Conservation (phyloP, 2,113 vertebrate species). For the Bambusicola thoracicus region DNA sequence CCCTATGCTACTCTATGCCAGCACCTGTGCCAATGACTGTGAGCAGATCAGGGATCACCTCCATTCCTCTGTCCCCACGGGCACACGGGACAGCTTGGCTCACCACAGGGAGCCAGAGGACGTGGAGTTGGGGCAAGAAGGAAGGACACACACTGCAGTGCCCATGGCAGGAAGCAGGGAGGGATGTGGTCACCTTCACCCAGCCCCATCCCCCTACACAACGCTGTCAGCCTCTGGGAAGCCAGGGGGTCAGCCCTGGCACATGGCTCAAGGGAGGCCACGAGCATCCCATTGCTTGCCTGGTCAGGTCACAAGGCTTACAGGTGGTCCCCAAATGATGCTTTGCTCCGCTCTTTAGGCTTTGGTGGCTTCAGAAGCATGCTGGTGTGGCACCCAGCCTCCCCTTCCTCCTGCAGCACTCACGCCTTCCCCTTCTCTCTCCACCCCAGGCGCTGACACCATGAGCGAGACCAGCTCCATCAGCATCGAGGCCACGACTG, state of each 20-base stretch:
- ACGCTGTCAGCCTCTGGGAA: neutral
- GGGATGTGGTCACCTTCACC: neutral
- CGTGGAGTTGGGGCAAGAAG: neutral
- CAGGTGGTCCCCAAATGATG: neutral
- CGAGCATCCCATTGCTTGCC: neutral
- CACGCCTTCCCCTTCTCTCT: constrained; percentile 28
- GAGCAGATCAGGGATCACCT: neutral
- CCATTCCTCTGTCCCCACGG: neutral
- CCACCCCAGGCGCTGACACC: constrained; percentile 71
- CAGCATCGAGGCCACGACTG: constrained; percentile 83
- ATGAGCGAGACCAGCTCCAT: constrained; percentile 82
- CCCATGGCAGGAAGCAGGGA: neutral
- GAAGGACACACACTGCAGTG: neutral
- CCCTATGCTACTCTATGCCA: neutral
- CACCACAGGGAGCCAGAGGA: neutral
- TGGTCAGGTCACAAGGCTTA: neutral
- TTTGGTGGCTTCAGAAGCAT: neutral
- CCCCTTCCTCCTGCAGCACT: neutral
- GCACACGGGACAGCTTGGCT: neutral
- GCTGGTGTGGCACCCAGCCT: neutral
- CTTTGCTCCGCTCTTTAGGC: neutral
- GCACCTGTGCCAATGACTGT: neutral
- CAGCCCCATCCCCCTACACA: neutral
- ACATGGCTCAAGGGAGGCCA: neutral
- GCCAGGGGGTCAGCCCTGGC: neutral